These are phyloP conservation scores for Lethrus apterus DNA, from an alignment of 1,140 invertebrate genomes.

Conservation along the genomic window DNA sequence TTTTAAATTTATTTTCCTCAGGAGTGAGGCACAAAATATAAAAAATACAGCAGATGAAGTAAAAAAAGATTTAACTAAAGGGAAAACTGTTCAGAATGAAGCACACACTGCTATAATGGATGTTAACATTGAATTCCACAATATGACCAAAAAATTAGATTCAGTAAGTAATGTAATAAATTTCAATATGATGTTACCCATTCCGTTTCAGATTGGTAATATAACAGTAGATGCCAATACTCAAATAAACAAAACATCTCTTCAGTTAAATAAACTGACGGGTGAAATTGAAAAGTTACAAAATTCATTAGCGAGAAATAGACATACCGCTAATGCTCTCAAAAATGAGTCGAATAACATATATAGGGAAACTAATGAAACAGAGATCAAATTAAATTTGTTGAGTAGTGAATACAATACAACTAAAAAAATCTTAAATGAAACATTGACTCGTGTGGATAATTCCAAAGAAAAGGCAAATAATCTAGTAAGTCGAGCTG, in stretches of 20 bases:
- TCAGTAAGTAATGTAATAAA: slow-evolving; percentile 11
- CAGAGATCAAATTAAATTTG: slow-evolving; percentile 24
- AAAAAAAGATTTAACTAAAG: slow-evolving; percentile 17
- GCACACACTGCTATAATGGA: slow-evolving; percentile 18
- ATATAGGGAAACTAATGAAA: slow-evolving; percentile 28
- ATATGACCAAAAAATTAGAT: slow-evolving; percentile 15
- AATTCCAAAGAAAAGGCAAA: slow-evolving; percentile 30
- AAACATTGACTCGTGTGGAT: slow-evolving; percentile 30
- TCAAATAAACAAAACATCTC: slow-evolving; percentile 25
- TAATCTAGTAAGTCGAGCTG: slow-evolving; percentile 31
- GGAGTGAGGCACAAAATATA: slow-evolving; percentile 15
- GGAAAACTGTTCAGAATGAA: slow-evolving; percentile 17
- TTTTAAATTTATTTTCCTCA: slow-evolving; percentile 16
- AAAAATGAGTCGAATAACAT: slow-evolving; percentile 33
- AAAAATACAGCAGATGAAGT: slow-evolving; percentile 17
- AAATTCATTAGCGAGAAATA: slow-evolving; percentile 34
- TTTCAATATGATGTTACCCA: slow-evolving; percentile 1
- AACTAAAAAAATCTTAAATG: slow-evolving; percentile 25
- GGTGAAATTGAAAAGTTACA: slow-evolving; percentile 30
- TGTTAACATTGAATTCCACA: slow-evolving; percentile 14
- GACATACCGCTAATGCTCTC: slow-evolving; percentile 31
- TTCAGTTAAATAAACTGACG: slow-evolving; percentile 27
- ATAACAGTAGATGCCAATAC: slow-evolving; percentile 30
- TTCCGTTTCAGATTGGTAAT: slow-evolving; percentile 29
- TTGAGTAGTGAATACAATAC: slow-evolving; percentile 30